Conservation (phyloP, 1,140 invertebrate genomes). For the Eriosoma lanigerum region DNA sequence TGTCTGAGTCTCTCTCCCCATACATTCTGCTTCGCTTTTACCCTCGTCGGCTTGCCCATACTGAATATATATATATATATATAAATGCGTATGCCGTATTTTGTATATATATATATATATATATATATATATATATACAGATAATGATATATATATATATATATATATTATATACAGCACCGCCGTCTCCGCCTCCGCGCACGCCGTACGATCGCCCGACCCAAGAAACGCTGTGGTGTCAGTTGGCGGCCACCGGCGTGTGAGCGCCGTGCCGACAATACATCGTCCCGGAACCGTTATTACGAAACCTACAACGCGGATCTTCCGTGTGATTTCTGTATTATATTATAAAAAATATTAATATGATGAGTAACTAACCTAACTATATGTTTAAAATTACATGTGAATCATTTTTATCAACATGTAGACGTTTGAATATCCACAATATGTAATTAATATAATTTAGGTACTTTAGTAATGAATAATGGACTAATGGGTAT, state of each 20-base stretch:
- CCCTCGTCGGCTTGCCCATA: constrained; percentile 23
- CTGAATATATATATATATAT: constrained; percentile 9
- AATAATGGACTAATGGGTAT: no score
- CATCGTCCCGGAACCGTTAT: neutral
- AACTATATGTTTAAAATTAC: no score
- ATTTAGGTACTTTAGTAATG: no score
- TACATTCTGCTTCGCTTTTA: constrained; percentile 21
- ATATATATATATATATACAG: neutral
- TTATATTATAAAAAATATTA: no score
- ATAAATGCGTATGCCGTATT: neutral
- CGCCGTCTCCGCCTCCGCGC: constrained; percentile 24
- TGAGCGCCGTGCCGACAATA: constrained; percentile 49
- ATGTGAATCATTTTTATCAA: no score
- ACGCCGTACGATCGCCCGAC: constrained; percentile 21
- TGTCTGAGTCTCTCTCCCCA: constrained; percentile 27
- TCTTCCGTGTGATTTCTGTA: no score
- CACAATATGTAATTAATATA: no score
- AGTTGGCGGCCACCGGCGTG: constrained; percentile 50
- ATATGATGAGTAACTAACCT: no score
- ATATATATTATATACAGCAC: neutral
- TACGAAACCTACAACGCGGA: constrained; percentile 19
- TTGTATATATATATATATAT: neutral
- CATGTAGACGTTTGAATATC: no score
- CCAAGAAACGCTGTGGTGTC: constrained; percentile 49
- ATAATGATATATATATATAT: constrained; percentile 4